These are phyloP conservation scores for Ectropis crepuscularia DNA, from an alignment of 2,888 invertebrate genomes.

Conservation along the genomic window DNA sequence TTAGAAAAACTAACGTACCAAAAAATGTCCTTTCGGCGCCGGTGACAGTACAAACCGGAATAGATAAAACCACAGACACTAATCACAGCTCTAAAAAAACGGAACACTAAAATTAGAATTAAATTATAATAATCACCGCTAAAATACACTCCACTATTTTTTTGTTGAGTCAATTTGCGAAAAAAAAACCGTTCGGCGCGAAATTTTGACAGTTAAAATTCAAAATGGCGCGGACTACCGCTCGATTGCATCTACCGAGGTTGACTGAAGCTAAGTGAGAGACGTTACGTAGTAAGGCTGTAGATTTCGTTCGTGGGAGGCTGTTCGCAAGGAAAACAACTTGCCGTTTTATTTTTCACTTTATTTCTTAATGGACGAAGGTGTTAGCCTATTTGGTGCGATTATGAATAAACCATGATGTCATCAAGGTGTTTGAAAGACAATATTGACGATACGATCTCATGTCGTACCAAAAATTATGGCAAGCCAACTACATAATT, in stretches of 20 bases:
- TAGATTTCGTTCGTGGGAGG: constrained; percentile 60
- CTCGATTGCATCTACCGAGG: constrained; percentile 70
- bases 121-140: constrained; percentile 10
- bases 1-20: constrained; percentile 48
- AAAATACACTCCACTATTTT: constrained; percentile 35
- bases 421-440: constrained; percentile 25
- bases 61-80: constrained; percentile 56
- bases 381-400: constrained; percentile 48
- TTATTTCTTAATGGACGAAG: constrained; percentile 53
- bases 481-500: too few species aligned
- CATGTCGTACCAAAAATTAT: neutral
- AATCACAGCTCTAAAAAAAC: constrained; percentile 52
- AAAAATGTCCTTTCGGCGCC: constrained; percentile 51
- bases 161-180: constrained; percentile 38
- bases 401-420: constrained; percentile 30
- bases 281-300: constrained; percentile 69
- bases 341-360: constrained; percentile 54
- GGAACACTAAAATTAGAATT: constrained; percentile 18
- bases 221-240: constrained; percentile 66
- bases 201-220: constrained; percentile 58
- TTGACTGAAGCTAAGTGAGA: constrained; percentile 76
- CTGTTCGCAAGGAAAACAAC: constrained; percentile 76
- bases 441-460: constrained; percentile 10
- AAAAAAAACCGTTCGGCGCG: constrained; percentile 63
- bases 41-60: constrained; percentile 58